phyloP scores from a whole-genome alignment of 2,888 invertebrate genomes.

The Melipona bicolor region DNA sequence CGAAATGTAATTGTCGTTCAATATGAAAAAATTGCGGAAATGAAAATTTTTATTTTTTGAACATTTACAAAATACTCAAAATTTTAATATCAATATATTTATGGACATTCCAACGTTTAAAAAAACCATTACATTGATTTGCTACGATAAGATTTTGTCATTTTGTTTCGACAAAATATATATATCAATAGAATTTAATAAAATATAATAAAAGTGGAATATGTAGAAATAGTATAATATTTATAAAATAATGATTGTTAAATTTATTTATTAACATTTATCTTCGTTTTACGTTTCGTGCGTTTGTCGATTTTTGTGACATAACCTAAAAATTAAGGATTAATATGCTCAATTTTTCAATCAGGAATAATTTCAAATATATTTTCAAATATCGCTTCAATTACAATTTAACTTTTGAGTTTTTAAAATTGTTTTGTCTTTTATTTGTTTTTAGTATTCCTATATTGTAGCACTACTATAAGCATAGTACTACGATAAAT shows the following conservation, averaged over 20 bases:
- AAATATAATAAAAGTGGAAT: neutral
- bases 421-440: neutral
- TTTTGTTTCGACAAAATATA: neutral
- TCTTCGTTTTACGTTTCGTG: too few relatives aligned
- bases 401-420: neutral
- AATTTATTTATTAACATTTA: neutral
- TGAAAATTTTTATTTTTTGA: neutral
- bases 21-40: neutral
- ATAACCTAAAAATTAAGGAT: constrained; percentile 14
- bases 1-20: neutral
- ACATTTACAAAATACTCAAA: neutral
- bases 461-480: neutral
- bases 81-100: neutral
- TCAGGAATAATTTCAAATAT: neutral
- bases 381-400: too few relatives aligned
- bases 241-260: constrained; percentile 2
- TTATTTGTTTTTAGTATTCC: neutral
- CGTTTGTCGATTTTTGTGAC: neutral
- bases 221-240: neutral
- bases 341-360: neutral
- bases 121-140: neutral
- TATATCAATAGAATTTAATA: constrained; percentile 4
- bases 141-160: neutral
- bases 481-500: neutral
- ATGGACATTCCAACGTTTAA: neutral